Base-by-base conservation (phyloP, 2,113 vertebrate species). In the Baryphthengus martii region DNA sequence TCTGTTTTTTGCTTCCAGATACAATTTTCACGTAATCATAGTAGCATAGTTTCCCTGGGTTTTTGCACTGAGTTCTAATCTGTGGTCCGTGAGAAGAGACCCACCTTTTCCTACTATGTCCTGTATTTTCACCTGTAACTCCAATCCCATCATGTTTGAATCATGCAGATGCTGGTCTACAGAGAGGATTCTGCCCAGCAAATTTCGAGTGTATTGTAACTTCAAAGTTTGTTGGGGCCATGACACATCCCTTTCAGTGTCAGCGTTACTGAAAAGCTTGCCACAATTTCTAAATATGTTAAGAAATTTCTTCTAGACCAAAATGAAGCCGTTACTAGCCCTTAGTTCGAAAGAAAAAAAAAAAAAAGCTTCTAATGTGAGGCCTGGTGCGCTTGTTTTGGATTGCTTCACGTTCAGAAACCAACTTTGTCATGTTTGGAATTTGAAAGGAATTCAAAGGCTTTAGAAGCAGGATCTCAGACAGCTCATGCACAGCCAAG, bases 401-500 rank as follows among this genome's bases (percentile, higher is more conserved):
- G 42, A 63, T 87, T 87, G 61, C 26, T 94, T 95, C 42, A 42
- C 65, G 20, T 78, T 68, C 77, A 88, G 26, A 44, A 91, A 78
- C 42, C 70, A 75, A 7, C 39, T 93, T 85, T 28, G 49, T 88
- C 85, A 23, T 84, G 42, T 74, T 91, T 87, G 66, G 81, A 93
- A 93, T 92, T 94, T 47, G 45, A 61, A 89, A 89, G 45, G 81
- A 95, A 93, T 96, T 94, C 2, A 2, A 17, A 85, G 26, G 44
- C 81, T 91, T 89, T 28, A 75, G 78, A 78, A 95, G 55, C 9
- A 45, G 28, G 15, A 85, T 92, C 67, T 89, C 10, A 24, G 66
- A 71, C 74, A 47, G 70, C 29, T 81, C 40, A 37, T 63, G 29
- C 40, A n/a, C 1, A 2, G 37, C 37, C 19, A 6, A 77, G 55